Conservation (phyloP, 2,888 invertebrate genomes). For the Calliopum simillimum region DNA sequence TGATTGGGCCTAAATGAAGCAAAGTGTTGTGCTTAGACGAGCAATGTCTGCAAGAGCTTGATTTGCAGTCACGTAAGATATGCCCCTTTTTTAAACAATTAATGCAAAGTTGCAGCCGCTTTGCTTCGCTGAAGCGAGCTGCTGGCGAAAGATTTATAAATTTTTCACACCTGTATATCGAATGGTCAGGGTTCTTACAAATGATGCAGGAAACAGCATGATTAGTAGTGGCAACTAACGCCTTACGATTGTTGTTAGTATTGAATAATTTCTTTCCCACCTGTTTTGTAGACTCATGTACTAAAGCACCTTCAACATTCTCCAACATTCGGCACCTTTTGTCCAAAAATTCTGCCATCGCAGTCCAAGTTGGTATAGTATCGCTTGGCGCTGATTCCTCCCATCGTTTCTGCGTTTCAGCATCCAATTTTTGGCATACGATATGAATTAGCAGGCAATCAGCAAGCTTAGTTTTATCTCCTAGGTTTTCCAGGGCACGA, state of each 20-base stretch:
- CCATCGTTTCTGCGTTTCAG: too few relatives aligned
- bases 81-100: constrained; percentile 14
- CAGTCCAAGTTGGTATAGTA: constrained; percentile 30
- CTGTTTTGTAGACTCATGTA: not conserved
- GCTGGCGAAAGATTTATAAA: too few relatives aligned
- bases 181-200: not conserved
- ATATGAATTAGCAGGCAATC: too few relatives aligned
- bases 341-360: constrained; percentile 34
- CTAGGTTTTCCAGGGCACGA: too few relatives aligned
- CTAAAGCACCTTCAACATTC: constrained; percentile 3
- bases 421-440: too few relatives aligned
- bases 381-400: constrained; percentile 26
- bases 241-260: not conserved
- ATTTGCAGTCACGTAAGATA: not conserved
- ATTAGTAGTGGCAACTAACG: not conserved
- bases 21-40: constrained; percentile 15
- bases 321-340: constrained; percentile 7
- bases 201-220: not conserved
- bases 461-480: too few relatives aligned
- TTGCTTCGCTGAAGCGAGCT: too few relatives aligned
- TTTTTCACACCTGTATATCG: too few relatives aligned
- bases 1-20: not conserved
- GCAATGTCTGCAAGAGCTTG: not conserved
- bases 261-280: constrained; percentile 8
- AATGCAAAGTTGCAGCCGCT: constrained; percentile 3